These are phyloP conservation scores for Cabera pusaria DNA, from an alignment of 2,888 invertebrate species.

Conservation along the genomic window DNA sequence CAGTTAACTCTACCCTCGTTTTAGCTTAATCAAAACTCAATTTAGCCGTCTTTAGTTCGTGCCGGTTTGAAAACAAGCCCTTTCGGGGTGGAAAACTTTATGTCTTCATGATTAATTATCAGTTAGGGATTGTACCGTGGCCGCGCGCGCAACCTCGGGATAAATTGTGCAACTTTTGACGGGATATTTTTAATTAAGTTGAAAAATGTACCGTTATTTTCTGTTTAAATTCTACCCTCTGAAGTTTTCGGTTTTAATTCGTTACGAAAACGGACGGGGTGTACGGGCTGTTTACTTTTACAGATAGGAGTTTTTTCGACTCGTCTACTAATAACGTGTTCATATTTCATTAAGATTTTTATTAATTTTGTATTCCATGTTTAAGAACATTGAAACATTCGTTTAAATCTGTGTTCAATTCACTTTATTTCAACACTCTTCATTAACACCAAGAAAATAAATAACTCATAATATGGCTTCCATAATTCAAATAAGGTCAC, in stretches of 20 bases:
- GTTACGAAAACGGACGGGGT: conserved; percentile 10
- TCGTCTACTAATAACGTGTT: too few relatives aligned
- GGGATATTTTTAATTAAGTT: conserved; percentile 34
- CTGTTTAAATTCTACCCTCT: conserved; percentile 13
- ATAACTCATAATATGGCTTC: too few relatives aligned
- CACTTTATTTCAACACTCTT: too few relatives aligned
- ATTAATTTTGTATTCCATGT: too few relatives aligned
- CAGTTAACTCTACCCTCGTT: conserved; percentile 33
- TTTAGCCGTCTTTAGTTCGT: conserved; percentile 54
- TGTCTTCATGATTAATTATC: conserved; percentile 55
- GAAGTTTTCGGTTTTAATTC: conserved; percentile 19
- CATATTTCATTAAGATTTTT: too few relatives aligned
- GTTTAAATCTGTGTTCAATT: too few relatives aligned
- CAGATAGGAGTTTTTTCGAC: neutral
- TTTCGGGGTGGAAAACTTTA: conserved; percentile 51
- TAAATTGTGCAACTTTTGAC: conserved; percentile 35
- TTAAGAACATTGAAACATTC: too few relatives aligned
- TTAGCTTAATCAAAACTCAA: conserved; percentile 60
- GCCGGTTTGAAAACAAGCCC: conserved; percentile 51
- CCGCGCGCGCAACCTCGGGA: conserved; percentile 36
- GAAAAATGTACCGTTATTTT: conserved; percentile 26
- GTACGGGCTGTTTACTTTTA: conserved; percentile 1
- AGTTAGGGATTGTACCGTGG: conserved; percentile 35
- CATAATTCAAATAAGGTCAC: too few relatives aligned
- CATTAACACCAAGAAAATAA: too few relatives aligned